Base-by-base conservation (phyloP, 2,888 invertebrate genomes). In the Drosophila histrio region DNA sequence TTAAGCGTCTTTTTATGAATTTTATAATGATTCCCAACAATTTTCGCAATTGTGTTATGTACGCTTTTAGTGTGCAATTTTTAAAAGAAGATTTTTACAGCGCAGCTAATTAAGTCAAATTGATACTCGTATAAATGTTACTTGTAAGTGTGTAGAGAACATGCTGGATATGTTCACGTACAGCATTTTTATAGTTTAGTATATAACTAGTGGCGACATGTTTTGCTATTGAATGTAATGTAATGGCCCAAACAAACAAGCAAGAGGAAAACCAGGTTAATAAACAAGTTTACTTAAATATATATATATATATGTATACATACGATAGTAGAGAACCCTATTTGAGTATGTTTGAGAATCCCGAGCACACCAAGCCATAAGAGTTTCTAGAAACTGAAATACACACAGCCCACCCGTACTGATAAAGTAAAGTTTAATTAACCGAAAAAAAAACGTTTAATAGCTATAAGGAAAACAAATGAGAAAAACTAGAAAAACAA, bases 371-470 rank as follows among this genome's bases (percentile, higher is more conserved):
- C 38, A 66, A 58, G 50, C 44, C 57, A 77, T n/a, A 47, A 19
- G 50, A 72, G 58, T 77, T 62, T 59, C 21, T 58, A 71, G 50
- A 65, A 64, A 72, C 41, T 54, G 32, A 60, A 53, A 58, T 21
- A 58, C 58, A 79, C 75, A 66, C 67, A 59, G 70, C 88, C 86
- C 85, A 85, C 85, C 88, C 85, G 87, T 81, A 85, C 88, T 88
- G 85, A 88, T 84, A 71, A 73, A 58, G 75, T 79, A 83, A 84
- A 71, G 63, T 83, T 77, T 70, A 73, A 66, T 66, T 73, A 71
- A 57, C 49, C 58, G 52, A 65, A 53, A 38, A 59, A 65, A 53
- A 38, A 59, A 41, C 41, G 22, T 44, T 47, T 26, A 44, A 53
- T 59, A 41, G 15, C 30, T n/a, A 6, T 30, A 54, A 54, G 34